Evolutionary conservation across 2,888 invertebrate genomes (phyloP).

Genomic region (Hemistola chrysoprasaria): DNA sequence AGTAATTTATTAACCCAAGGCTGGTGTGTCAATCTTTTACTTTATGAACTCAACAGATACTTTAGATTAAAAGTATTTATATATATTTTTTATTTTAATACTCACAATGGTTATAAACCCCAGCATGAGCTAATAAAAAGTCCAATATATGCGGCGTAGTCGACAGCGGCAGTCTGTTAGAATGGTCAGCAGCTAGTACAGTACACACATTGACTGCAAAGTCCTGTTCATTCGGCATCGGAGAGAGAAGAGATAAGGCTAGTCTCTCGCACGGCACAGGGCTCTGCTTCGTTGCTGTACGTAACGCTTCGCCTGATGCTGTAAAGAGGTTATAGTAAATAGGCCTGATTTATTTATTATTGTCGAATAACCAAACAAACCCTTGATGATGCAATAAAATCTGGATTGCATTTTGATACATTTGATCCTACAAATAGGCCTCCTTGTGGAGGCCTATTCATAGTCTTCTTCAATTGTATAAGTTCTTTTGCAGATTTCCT

Average conservation of each 20-base stretch:
- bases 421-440: too few species aligned
- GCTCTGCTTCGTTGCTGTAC: conserved; percentile 44
- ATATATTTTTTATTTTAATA: conserved; percentile 35
- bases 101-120: conserved; percentile 94
- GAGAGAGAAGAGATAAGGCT: conserved; percentile 95
- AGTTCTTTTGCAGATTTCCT: too few species aligned
- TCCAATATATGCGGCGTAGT: conserved; percentile 94
- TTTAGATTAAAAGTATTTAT: too few species aligned
- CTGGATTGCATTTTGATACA: too few species aligned
- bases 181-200: conserved; percentile 96
- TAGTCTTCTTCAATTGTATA: too few species aligned
- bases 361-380: too few species aligned
- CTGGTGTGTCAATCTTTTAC: too few species aligned
- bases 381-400: too few species aligned
- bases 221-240: conserved; percentile 99
- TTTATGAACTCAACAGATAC: too few species aligned
- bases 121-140: conserved; percentile 95
- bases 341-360: too few species aligned
- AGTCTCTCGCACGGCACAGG: conserved; percentile 87
- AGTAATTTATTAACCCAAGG: too few species aligned
- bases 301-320: conserved; percentile 71
- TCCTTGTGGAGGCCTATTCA: too few species aligned
- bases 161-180: conserved; percentile 92
- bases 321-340: conserved; percentile 8
- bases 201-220: conserved; percentile 99